Base-by-base conservation (phyloP, 2,888 invertebrate genomes). In the Parasteatoda lunata region DNA sequence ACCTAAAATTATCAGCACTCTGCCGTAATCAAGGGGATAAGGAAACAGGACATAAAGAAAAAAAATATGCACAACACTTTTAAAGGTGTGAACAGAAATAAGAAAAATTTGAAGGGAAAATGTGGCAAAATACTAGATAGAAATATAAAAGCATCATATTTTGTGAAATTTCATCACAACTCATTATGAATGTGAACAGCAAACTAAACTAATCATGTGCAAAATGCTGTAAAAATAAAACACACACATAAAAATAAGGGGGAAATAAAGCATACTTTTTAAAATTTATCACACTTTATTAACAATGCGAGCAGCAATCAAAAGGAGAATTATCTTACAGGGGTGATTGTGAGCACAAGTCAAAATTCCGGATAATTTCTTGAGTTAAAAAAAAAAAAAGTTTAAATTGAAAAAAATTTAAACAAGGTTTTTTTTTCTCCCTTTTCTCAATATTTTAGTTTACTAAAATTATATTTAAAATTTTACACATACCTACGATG, bases 151-250 rank as follows among this genome's bases (percentile, higher is more conserved):
- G 9, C 66, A 15, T 68, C 66, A 68, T 68, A 30, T 15, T 15
- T 68, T 45, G 5, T 7, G n/a, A 45, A 9, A 68, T 68, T 30
- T 68, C 66, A 68, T 68, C 66, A 68, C 5, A 4, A 30, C 30
- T 68, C 30, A 6, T 30, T 68, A 15, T 30, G 66, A 30, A 68
- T 68, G 66, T 68, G 30, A 68, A 68, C 30, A 68, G 66, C 66
- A 68, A 3, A n/a, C 8, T 8, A 15, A 15, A 15, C 13, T 66
- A 66, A 68, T 68, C 30, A 68, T 68, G 9, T 15, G 15, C 30
- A 4, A 8, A 68, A 15, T 45, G 30, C n/a, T 8, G 2, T n/a
- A 15, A 5, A 68, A 68, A 66, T 13, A 45, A 68, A 8, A 68
- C n/a, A n/a, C n/a, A n/a, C n/a, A 4, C 9, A 6, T 15, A 68